Evolutionary conservation across 2,888 invertebrate genomes (phyloP), one percentile per base, ranked within the genome.

Genomic region (Apotomis capreana): DNA sequence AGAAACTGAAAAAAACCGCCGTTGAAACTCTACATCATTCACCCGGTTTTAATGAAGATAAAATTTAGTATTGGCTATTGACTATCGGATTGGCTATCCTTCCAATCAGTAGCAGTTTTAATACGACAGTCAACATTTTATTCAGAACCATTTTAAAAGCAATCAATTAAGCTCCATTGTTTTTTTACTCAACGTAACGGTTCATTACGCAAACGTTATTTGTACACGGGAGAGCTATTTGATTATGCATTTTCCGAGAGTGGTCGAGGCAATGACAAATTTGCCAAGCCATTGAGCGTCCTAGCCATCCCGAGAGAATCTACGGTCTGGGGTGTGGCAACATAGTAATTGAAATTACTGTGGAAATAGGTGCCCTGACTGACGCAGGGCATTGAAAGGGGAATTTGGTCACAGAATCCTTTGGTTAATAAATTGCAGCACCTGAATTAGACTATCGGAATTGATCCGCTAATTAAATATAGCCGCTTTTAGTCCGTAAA

Each of bases 261-360:
- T 68, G 74, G 70, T 64, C 64, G 76, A 74, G 79, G 80, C 73
- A 77, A 72, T 76, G 76, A 81, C 80, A 85, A 87, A 84, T 87
- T 86, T 85, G 79, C 83, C 78, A 78, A 85, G 79, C 82, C 75
- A 83, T 85, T 83, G 79, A 84, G 80, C 82, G 82, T 81, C 78
- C 78, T 79, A 76, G 74, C 76, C 69, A 74, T 76, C 76, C 68
- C 79, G 78, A 75, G 77, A 79, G 77, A 77, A 78, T 80, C 78
- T 73, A 60, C 74, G 67, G 69, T 6, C 26, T 26, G 26, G 26
- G 26, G 73, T 76, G 74, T 71, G 74, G 68, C 64, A 69, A 69
- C 55, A 76, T 68, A 74, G 73, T 74, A 73, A 77, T 76, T 68
- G 67, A 70, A 76, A 78, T 76, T 75, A 75, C 74, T 74, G 74